A percentile compares a stretch with the other conserved stretches of the same genome.
Conservation (phyloP, 2,113 vertebrate genomes). For the Jaculus jaculus region DNA sequence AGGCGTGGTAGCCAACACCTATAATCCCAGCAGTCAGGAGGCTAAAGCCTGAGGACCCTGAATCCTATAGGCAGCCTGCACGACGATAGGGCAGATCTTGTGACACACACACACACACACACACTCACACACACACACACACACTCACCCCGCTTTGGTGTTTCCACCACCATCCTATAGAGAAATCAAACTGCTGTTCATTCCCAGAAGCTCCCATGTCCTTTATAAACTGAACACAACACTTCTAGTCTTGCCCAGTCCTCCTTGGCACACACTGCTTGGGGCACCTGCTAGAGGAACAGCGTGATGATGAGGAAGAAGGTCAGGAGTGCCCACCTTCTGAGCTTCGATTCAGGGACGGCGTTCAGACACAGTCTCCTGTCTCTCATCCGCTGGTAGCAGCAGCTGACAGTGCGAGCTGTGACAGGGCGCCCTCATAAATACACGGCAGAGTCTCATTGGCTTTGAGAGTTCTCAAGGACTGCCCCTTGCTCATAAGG, state of each 20-base stretch:
- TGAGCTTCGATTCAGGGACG: neutral
- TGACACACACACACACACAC: conserved; percentile 78
- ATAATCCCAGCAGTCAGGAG: neutral
- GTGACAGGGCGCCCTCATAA: neutral
- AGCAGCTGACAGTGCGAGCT: neutral
- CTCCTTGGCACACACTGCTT: neutral
- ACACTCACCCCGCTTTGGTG: too few species aligned
- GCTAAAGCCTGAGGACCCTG: neutral
- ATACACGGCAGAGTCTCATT: conserved; percentile 59
- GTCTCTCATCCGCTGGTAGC: neutral
- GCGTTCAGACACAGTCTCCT: too few species aligned
- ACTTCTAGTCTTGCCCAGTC: conserved; percentile 89
- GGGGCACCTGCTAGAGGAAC: neutral
- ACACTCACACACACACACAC: too few species aligned
- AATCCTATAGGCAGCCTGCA: neutral
- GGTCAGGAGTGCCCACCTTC: neutral
- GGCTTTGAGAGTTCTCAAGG: conserved; percentile 53
- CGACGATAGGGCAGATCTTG: neutral
- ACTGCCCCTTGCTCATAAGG: neutral
- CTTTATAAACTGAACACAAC: conserved; percentile 95
- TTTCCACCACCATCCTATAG: conserved; percentile 79
- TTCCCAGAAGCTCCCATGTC: conserved; percentile 93
- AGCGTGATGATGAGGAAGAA: neutral
- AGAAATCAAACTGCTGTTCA: conserved; percentile 91
- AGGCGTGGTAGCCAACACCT: neutral